phyloP scores from a whole-genome alignment of 2,888 invertebrate species.

The Pristionchus fissidentatus region DNA sequence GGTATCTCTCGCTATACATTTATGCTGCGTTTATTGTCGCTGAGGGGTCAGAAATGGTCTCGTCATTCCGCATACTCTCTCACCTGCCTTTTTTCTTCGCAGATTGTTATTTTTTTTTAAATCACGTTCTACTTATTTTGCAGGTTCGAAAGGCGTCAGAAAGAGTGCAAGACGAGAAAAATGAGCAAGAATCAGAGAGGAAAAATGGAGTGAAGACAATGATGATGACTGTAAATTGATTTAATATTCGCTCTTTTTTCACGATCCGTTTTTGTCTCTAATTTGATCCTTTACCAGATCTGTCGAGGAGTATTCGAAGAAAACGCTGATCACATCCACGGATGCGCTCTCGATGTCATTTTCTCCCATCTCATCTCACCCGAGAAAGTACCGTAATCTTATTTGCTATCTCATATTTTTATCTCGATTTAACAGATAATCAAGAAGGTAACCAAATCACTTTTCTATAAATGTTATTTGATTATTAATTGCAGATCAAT shows the following conservation, averaged over 20 bases:
- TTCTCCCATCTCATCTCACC: constrained; percentile 58
- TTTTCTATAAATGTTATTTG: too few relatives aligned
- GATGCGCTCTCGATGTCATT: constrained; percentile 56
- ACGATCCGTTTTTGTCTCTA: background rate
- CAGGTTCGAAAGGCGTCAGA: constrained; percentile 18
- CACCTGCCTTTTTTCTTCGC: too few relatives aligned
- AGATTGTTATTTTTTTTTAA: background rate
- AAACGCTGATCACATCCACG: constrained; percentile 49
- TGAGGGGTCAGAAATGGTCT: too few relatives aligned
- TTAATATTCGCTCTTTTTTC: background rate
- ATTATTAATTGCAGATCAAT: background rate
- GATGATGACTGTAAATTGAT: background rate
- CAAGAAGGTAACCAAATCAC: too few relatives aligned
- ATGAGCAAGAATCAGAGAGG: constrained; percentile 7
- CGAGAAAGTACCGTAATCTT: constrained; percentile 52
- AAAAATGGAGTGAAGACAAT: constrained; percentile 15
- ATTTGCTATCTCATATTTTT: too few relatives aligned
- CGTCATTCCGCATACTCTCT: too few relatives aligned
- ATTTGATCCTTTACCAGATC: background rate
- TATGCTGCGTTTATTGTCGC: too few relatives aligned
- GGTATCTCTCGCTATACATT: too few relatives aligned
- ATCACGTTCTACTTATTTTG: background rate
- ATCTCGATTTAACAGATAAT: too few relatives aligned
- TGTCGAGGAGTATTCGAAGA: constrained; percentile 30
- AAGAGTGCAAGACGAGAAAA: constrained; percentile 12